Percentiles rank a stretch among this genome's conserved stretches.
Evolutionary conservation across 53 echinoderm and acorn worm species (phyloP).

Genomic region (Paracentrotus lividus): DNA sequence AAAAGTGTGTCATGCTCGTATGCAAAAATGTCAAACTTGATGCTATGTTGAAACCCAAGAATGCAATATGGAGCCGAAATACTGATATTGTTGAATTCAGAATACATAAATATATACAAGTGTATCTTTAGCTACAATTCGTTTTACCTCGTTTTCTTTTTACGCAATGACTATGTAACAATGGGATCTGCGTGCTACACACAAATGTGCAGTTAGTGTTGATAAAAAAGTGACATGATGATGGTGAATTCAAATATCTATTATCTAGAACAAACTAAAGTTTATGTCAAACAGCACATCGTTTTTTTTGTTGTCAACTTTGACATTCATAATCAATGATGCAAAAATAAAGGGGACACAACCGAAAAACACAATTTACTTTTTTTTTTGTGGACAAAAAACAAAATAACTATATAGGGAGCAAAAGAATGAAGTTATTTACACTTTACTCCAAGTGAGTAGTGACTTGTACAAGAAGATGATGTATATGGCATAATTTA

Average conservation of each 20-base stretch:
- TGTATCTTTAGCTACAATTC: background rate
- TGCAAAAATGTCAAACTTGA: background rate
- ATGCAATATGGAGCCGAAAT: background rate
- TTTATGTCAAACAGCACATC: too few species aligned
- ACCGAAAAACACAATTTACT: too few species aligned
- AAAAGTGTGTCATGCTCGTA: constrained; percentile 5
- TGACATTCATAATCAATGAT: too few species aligned
- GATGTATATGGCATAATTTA: background rate
- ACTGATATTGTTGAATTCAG: background rate
- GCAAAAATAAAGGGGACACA: too few species aligned
- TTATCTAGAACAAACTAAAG: too few species aligned
- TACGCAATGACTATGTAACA: too few species aligned
- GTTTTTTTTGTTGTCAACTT: too few species aligned
- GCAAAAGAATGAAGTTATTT: background rate
- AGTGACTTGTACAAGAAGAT: background rate
- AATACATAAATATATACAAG: background rate
- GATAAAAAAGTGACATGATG: too few species aligned
- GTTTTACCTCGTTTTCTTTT: background rate
- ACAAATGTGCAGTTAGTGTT: too few species aligned
- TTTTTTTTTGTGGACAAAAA: too few species aligned
- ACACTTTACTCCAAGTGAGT: background rate
- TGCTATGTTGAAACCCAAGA: background rate
- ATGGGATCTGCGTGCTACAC: too few species aligned
- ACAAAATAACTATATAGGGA: background rate
- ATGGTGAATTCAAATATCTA: too few species aligned